These are phyloP conservation scores for Eristalis arbustorum DNA, from an alignment of 2,888 invertebrate genomes.

Conservation along the genomic window DNA sequence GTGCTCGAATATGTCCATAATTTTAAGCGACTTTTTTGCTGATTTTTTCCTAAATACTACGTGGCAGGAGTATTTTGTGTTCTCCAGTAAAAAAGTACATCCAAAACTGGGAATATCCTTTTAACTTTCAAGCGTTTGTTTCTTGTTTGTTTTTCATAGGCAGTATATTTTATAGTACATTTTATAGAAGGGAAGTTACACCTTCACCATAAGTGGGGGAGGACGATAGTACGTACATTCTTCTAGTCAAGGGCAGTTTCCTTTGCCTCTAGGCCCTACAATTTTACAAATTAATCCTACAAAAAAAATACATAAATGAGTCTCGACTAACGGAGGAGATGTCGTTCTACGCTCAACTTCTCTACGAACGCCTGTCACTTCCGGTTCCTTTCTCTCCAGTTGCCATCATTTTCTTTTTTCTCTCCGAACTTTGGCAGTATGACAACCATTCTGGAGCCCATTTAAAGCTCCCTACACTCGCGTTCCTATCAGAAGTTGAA, in stretches of 20 bases:
- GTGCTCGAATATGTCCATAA: constrained; percentile 29
- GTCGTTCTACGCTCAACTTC: constrained; percentile 67
- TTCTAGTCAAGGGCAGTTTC: constrained; percentile 36
- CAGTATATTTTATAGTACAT: constrained; percentile 50
- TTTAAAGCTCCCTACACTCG: background rate
- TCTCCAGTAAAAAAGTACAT: constrained; percentile 25
- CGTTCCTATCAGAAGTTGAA: constrained; percentile 40
- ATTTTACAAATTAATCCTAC: constrained; percentile 42
- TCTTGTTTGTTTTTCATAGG: constrained; percentile 17
- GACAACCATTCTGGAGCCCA: constrained; percentile 1
- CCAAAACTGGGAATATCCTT: constrained; percentile 7
- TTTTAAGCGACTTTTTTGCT: constrained; percentile 20
- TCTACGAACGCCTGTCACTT: constrained; percentile 2
- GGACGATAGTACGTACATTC: background rate
- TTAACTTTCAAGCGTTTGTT: background rate
- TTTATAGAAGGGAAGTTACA: constrained; percentile 46
- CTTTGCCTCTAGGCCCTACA: constrained; percentile 39
- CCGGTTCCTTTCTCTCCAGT: constrained; percentile 28
- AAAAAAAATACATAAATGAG: background rate
- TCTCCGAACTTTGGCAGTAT: constrained; percentile 41
- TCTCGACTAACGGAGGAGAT: constrained; percentile 76
- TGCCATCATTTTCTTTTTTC: background rate
- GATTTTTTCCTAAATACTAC: constrained; percentile 44
- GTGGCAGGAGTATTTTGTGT: constrained; percentile 70
- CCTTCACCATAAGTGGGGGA: constrained; percentile 57